Evolutionary conservation across 2,888 invertebrate species (phyloP).

Genomic region (Noctua pronuba): DNA sequence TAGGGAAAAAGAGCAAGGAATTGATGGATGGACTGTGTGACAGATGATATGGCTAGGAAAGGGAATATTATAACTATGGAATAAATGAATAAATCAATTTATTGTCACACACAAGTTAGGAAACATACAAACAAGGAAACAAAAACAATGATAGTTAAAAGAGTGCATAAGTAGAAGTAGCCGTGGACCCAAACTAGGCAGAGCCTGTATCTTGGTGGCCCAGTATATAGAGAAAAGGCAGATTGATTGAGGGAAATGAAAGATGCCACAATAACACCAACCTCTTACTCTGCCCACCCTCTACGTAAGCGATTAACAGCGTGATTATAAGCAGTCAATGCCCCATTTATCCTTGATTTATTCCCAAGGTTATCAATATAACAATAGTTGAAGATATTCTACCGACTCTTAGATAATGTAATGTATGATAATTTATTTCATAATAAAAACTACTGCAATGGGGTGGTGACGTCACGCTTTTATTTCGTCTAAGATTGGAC

Average conservation of each 20-base stretch:
- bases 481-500: not conserved
- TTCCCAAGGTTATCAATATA: constrained; percentile 37
- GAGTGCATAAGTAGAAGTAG: too few species aligned
- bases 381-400: constrained; percentile 11
- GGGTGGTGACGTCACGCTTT: not conserved
- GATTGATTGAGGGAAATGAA: too few species aligned
- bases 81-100: too few species aligned
- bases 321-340: constrained; percentile 3
- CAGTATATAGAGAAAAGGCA: too few species aligned
- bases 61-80: too few species aligned
- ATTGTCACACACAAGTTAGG: too few species aligned
- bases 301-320: constrained; percentile 10
- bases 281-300: not conserved
- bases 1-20: not conserved
- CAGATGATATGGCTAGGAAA: not conserved
- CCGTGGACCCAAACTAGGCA: too few species aligned
- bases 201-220: too few species aligned
- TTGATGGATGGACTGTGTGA: not conserved
- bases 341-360: constrained; percentile 28
- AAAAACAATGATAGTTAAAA: too few species aligned
- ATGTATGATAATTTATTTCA: constrained; percentile 51
- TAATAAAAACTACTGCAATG: constrained; percentile 15
- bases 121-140: too few species aligned
- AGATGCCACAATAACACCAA: too few species aligned
- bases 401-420: not conserved